A percentile compares a stretch with the other conserved stretches of the same genome.
phyloP scores from a whole-genome alignment of 2,797 vertebrate genomes.

The Danio choprae region DNA sequence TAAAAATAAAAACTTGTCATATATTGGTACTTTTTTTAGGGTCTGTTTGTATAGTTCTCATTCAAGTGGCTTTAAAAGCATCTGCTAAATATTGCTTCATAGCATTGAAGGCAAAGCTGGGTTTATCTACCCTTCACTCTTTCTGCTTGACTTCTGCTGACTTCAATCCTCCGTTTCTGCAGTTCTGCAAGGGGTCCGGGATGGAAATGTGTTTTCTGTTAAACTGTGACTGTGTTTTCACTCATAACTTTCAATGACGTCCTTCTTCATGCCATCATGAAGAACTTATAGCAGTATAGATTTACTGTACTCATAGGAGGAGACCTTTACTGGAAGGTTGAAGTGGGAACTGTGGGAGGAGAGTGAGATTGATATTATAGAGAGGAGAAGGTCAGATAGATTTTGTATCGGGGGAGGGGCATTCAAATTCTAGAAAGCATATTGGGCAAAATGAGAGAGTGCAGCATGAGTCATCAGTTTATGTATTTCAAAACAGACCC shows the following conservation, averaged over 20 bases:
- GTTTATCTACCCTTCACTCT: not conserved
- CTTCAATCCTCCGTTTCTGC: not conserved
- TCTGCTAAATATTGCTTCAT: no score
- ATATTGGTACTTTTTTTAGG: no score
- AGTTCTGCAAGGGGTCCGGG: not conserved
- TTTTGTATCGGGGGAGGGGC: not conserved
- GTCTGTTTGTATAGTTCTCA: no score
- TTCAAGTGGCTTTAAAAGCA: no score
- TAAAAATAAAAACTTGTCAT: no score
- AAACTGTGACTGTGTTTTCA: conserved; percentile 1
- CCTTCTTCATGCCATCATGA: not conserved
- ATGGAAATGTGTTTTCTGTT: conserved; percentile 5
- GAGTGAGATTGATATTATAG: not conserved
- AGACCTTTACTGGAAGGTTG: not conserved
- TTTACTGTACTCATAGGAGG: not conserved
- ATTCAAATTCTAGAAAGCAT: not conserved
- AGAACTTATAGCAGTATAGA: not conserved
- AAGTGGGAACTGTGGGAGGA: not conserved
- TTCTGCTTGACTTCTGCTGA: not conserved
- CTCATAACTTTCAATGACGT: not conserved
- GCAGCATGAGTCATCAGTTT: not conserved
- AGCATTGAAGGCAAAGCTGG: not conserved
- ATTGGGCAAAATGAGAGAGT: not conserved
- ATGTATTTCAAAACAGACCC: no score
- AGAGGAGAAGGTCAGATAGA: not conserved